Evolutionary conservation across 2,797 vertebrate genomes (phyloP).

Genomic region (Rhabdophis nuchalis): DNA sequence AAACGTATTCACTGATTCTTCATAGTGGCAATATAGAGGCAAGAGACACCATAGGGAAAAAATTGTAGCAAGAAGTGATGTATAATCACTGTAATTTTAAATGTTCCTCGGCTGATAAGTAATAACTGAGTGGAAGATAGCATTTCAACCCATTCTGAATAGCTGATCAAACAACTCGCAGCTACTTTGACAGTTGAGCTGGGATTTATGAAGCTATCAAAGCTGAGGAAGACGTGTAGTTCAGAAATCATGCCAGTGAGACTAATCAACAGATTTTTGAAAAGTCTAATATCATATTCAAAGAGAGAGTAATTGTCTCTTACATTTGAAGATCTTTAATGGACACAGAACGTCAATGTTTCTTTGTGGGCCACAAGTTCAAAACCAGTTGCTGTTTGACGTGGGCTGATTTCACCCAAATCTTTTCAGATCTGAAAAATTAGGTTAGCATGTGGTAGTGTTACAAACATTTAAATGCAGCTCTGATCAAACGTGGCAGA

Average conservation of each 20-base stretch:
- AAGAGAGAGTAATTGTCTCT: constrained; percentile 16
- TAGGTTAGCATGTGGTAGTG: not conserved
- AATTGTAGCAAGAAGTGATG: constrained; percentile 52
- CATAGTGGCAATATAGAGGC: not conserved
- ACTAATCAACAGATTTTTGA: constrained; percentile 48
- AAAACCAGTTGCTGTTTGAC: constrained; percentile 5
- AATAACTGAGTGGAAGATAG: constrained; percentile 51
- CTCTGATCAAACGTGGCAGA: not conserved
- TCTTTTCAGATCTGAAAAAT: not conserved
- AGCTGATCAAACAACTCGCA: constrained; percentile 49
- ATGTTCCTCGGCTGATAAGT: constrained; percentile 50
- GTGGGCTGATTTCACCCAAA: not conserved
- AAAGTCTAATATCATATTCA: constrained; percentile 36
- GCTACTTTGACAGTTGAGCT: constrained; percentile 46
- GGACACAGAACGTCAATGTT: constrained; percentile 43
- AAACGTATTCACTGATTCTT: constrained; percentile 10
- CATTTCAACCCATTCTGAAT: constrained; percentile 61
- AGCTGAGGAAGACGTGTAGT: not conserved
- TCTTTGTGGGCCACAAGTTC: accelerated
- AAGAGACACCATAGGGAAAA: not conserved
- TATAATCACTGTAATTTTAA: constrained; percentile 32
- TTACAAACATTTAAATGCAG: not conserved
- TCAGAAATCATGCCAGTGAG: constrained; percentile 45
- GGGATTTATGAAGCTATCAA: constrained; percentile 37
- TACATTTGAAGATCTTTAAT: constrained; percentile 40